Percentiles rank a stretch among this genome's conserved stretches.
Conservation (phyloP, 2,888 invertebrate genomes). For the Agrotis puta region DNA sequence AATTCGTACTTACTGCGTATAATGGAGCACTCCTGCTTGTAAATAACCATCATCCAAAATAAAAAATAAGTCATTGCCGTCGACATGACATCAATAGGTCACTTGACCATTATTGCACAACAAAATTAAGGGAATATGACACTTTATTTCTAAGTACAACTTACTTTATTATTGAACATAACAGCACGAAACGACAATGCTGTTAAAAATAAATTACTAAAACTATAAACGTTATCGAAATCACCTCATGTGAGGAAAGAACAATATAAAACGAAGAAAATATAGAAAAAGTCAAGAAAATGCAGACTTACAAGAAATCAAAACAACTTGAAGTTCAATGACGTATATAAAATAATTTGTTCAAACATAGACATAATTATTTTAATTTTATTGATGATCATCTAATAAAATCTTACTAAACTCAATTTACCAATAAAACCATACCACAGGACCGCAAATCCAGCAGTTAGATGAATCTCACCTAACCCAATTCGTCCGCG, state of each 20-base stretch:
- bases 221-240: slow-evolving; percentile 57
- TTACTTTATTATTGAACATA: slow-evolving; percentile 21
- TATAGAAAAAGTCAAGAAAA: not conserved
- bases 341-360: not conserved
- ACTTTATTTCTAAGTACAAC: slow-evolving; percentile 8
- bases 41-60: slow-evolving; percentile 27
- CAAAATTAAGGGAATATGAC: slow-evolving; percentile 11
- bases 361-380: not conserved
- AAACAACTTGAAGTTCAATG: not conserved
- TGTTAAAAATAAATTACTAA: slow-evolving; percentile 48
- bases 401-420: not conserved
- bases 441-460: not conserved
- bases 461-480: not conserved
- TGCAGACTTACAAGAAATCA: not conserved
- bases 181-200: slow-evolving; percentile 26
- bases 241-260: slow-evolving; percentile 16
- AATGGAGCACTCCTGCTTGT: slow-evolving; percentile 42
- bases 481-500: too few relatives aligned
- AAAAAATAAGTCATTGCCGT: slow-evolving; percentile 26
- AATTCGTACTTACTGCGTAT: slow-evolving; percentile 47
- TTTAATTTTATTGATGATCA: slow-evolving; percentile 1
- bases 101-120: slow-evolving; percentile 45
- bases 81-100: slow-evolving; percentile 42
- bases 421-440: not conserved
- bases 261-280: slow-evolving; percentile 8